Evolutionary conservation across 1,140 invertebrate species (phyloP).

Genomic region (Galendromus occidentalis): DNA sequence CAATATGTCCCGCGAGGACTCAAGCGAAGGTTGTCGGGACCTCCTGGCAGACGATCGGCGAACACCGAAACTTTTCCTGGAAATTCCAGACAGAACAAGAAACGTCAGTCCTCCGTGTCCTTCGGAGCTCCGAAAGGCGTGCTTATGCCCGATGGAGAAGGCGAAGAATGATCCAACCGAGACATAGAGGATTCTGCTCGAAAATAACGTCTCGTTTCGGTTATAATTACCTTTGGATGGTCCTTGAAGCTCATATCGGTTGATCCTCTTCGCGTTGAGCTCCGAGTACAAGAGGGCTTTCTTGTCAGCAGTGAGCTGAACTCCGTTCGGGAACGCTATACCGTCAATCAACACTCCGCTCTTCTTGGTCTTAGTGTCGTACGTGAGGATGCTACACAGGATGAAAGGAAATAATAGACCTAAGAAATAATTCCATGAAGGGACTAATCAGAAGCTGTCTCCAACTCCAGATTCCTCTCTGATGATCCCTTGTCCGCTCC

Average conservation of each 20-base stretch:
- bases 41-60: conserved; percentile 39
- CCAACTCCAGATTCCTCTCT: no score
- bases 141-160: no score
- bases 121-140: no score
- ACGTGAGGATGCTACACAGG: conserved; percentile 15
- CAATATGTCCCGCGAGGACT: conserved; percentile 45
- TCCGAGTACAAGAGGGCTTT: conserved; percentile 17
- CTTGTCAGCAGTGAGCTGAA: conserved; percentile 19
- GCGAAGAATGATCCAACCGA: no score
- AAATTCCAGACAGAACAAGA: not conserved
- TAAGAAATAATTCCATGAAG: no score
- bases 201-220: conserved; percentile 2
- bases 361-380: conserved; percentile 16
- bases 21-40: conserved; percentile 52
- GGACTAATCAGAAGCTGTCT: no score
- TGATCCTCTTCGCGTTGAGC: conserved; percentile 14
- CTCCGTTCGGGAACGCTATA: conserved; percentile 19
- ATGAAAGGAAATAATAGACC: conserved; percentile 12
- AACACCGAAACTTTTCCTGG: conserved; percentile 16
- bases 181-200: conserved; percentile 11
- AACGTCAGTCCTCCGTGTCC: no score
- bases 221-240: not conserved
- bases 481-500: no score
- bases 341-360: conserved; percentile 11
- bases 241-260: not conserved